These are phyloP conservation scores for Hypotaenidia okinawae DNA, from an alignment of 2,797 vertebrate species.

Conservation along the genomic window DNA sequence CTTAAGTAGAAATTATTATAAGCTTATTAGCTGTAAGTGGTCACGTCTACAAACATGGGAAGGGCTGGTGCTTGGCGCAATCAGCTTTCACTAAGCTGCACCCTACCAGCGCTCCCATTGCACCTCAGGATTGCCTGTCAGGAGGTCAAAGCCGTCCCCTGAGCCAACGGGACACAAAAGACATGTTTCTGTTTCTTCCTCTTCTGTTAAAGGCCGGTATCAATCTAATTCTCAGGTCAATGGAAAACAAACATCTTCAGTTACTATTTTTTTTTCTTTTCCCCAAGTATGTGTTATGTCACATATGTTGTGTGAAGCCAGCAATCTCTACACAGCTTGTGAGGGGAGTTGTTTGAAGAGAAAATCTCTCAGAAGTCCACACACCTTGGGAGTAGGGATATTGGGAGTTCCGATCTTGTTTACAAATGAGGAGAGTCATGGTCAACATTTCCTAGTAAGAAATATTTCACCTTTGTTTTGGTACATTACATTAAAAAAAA, in stretches of 20 bases:
- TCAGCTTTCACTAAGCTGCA: constrained; percentile 52
- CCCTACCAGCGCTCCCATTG: not conserved
- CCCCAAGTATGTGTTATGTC: not conserved
- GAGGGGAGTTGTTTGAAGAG: not conserved
- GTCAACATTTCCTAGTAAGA: not conserved
- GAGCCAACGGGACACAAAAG: not conserved
- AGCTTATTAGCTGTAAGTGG: constrained; percentile 56
- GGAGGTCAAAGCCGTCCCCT: not conserved
- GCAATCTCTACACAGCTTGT: not conserved
- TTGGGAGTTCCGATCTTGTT: not conserved
- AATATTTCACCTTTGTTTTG: not conserved
- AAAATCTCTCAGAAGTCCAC: not conserved
- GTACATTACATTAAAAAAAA: not conserved
- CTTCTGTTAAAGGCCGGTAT: not conserved
- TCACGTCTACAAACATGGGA: constrained; percentile 57
- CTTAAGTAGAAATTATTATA: constrained; percentile 59
- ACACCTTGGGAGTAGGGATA: rapidly evolving
- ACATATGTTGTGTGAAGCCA: rapidly evolving
- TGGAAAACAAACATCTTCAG: rapidly evolving
- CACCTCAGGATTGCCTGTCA: not conserved
- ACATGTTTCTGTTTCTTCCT: not conserved
- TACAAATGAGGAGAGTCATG: not conserved
- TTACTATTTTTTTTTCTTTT: not conserved
- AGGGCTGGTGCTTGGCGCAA: constrained; percentile 35
- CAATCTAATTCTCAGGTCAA: not conserved